Conservation (phyloP, 2,797 vertebrate species). For the Mallotus villosus region DNA sequence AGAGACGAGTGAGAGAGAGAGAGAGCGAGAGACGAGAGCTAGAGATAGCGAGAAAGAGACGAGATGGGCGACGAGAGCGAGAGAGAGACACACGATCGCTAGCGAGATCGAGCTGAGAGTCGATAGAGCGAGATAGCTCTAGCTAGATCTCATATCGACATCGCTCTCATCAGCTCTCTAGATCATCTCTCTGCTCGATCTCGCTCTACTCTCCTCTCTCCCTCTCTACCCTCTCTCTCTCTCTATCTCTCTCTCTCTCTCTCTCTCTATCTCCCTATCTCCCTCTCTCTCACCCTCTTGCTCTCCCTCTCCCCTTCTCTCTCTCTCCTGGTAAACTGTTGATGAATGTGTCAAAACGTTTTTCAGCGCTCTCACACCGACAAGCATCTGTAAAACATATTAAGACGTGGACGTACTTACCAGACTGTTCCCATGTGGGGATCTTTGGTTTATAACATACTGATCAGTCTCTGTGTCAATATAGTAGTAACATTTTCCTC, state of each 20-base stretch:
- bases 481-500: conserved; percentile 52
- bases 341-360: conserved; percentile 21
- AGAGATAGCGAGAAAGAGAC: too few relatives aligned
- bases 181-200: too few relatives aligned
- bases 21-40: too few relatives aligned
- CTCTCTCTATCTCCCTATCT: background rate
- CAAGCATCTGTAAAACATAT: conserved; percentile 60
- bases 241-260: background rate
- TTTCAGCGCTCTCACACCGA: conserved; percentile 38
- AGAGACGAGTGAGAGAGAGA: too few relatives aligned
- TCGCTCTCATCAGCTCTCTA: too few relatives aligned
- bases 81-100: too few relatives aligned
- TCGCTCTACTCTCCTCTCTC: too few relatives aligned
- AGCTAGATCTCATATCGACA: too few relatives aligned
- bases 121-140: too few relatives aligned
- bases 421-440: conserved; percentile 41
- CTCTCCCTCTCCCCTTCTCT: conserved; percentile 12
- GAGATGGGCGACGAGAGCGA: too few relatives aligned
- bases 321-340: conserved; percentile 18
- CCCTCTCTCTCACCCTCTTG: background rate
- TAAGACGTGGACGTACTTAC: conserved; percentile 46
- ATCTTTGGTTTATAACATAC: conserved; percentile 47
- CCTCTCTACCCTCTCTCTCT: background rate
- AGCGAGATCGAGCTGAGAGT: too few relatives aligned
- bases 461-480: conserved; percentile 54